Evolutionary conservation across 2,888 invertebrate genomes (phyloP).

Genomic region (Limnephilus marmoratus): DNA sequence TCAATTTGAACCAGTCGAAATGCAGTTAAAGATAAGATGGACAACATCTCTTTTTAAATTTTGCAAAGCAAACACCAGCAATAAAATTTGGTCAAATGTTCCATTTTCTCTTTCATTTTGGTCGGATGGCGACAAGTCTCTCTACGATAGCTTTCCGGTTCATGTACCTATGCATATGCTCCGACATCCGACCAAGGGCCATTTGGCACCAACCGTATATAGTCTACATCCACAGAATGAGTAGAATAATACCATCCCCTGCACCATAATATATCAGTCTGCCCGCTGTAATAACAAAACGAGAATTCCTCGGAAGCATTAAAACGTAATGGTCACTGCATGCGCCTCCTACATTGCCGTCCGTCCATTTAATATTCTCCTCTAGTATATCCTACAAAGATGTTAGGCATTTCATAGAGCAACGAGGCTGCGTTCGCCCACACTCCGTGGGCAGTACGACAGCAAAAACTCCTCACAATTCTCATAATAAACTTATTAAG

Average conservation of each 20-base stretch:
- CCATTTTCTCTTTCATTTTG: not conserved
- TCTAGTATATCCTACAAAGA: slow-evolving; percentile 18
- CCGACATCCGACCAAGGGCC: no score
- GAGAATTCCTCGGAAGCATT: not conserved
- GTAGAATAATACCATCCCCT: not conserved
- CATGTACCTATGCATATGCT: not conserved
- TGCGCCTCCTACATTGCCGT: slow-evolving; percentile 18
- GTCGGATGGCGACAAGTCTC: not conserved
- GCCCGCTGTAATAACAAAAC: slow-evolving; percentile 2
- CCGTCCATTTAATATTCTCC: slow-evolving; percentile 37
- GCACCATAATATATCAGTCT: not conserved
- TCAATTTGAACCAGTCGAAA: not conserved
- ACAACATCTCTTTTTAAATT: not conserved
- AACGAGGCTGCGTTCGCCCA: slow-evolving; percentile 21
- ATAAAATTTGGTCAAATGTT: not conserved
- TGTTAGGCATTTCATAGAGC: slow-evolving; percentile 38
- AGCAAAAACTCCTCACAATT: slow-evolving; percentile 49
- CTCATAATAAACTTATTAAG: slow-evolving; percentile 37
- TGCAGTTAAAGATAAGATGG: not conserved
- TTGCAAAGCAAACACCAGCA: not conserved
- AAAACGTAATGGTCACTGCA: slow-evolving; percentile 22
- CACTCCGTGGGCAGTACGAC: slow-evolving; percentile 23
- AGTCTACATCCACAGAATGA: not conserved
- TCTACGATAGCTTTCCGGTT: not conserved
- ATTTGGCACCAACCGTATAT: not conserved